phyloP scores from a whole-genome alignment of 2,888 invertebrate genomes.

The Melitaea athalia region DNA sequence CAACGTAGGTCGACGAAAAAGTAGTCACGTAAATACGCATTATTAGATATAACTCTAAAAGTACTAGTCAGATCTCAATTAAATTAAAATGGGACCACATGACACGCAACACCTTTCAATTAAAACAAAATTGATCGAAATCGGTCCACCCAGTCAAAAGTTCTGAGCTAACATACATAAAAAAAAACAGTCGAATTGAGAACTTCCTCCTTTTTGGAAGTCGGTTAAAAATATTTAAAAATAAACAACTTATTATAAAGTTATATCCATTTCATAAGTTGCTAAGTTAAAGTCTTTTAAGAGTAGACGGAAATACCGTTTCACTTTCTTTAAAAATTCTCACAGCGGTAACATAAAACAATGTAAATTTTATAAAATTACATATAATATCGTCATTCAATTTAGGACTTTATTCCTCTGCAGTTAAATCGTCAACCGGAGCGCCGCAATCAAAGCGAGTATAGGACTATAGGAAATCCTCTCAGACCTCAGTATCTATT shows the following conservation, averaged over 20 bases:
- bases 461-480: slow-evolving; percentile 32
- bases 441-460: slow-evolving; percentile 19
- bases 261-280: background rate
- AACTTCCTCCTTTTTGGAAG: too few relatives aligned
- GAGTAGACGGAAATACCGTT: slow-evolving; percentile 8
- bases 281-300: background rate
- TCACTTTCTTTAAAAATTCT: slow-evolving; percentile 5
- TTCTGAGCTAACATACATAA: too few relatives aligned
- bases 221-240: background rate
- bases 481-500: slow-evolving; percentile 30
- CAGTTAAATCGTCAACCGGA: slow-evolving; percentile 1
- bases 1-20: too few relatives aligned
- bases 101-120: too few relatives aligned
- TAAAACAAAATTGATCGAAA: too few relatives aligned
- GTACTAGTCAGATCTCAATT: too few relatives aligned
- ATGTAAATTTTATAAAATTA: slow-evolving; percentile 3
- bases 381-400: background rate
- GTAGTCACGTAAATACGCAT: too few relatives aligned
- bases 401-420: slow-evolving; percentile 8
- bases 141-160: too few relatives aligned
- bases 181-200: too few relatives aligned
- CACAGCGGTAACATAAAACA: slow-evolving; percentile 6
- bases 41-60: too few relatives aligned
- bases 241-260: background rate
- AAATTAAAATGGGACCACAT: too few relatives aligned